Evolutionary conservation across 2,113 vertebrate genomes (phyloP).

Genomic region (Pterocles gutturalis): DNA sequence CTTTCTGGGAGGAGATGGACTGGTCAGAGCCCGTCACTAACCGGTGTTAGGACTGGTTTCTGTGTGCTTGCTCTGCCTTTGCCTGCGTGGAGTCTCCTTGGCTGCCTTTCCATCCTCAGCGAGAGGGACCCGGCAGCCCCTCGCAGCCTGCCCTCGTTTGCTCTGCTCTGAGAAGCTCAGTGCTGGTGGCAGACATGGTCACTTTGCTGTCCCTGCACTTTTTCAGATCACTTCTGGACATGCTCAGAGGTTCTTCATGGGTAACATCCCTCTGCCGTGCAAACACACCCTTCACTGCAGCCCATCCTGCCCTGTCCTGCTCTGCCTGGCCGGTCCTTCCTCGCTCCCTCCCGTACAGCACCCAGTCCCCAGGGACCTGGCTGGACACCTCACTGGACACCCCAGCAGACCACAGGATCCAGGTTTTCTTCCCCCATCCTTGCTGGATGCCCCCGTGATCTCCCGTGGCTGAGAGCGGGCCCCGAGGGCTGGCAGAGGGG

Average conservation of each 20-base stretch:
- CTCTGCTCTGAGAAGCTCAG: not conserved
- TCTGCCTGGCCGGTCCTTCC: not conserved
- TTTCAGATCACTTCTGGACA: not conserved
- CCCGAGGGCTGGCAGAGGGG: not conserved
- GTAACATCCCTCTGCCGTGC: not conserved
- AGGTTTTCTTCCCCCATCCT: not conserved
- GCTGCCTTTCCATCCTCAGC: not conserved
- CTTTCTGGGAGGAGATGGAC: not conserved
- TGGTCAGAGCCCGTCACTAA: not conserved
- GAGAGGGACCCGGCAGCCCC: not conserved
- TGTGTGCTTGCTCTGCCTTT: not conserved
- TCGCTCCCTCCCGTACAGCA: not conserved
- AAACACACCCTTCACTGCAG: not conserved
- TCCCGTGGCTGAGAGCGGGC: not conserved
- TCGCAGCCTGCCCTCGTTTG: not conserved
- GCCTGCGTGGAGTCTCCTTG: not conserved
- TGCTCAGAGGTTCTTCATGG: not conserved
- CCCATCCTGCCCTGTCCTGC: not conserved
- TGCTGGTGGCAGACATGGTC: not conserved
- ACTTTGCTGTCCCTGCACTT: not conserved
- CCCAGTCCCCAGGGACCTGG: accelerated
- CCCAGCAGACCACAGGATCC: not conserved
- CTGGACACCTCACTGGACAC: not conserved
- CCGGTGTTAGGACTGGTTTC: not conserved
- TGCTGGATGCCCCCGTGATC: not conserved